Base-by-base conservation (phyloP, 2,888 invertebrate species). In the Drosophila silvestris region DNA sequence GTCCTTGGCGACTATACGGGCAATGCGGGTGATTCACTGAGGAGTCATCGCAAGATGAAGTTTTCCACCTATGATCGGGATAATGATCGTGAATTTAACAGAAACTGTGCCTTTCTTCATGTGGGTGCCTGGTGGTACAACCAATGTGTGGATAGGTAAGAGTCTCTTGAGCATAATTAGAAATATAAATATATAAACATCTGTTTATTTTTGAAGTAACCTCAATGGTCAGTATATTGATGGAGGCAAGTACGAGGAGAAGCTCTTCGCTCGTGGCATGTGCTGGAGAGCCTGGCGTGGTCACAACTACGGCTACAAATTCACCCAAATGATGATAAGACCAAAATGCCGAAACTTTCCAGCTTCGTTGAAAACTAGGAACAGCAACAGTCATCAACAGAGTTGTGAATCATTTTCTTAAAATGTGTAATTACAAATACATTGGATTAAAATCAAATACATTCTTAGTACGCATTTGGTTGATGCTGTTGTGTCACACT, bases 101-200 rank as follows among this genome's bases (percentile, higher is more conserved):
- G 95, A 5, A 95, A 95, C 62, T 96, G 96, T 91, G 95, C 96
- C 0, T 92, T 94, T 47, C 94, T 95, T 58, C 96, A 96, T 79
- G 94, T 95, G 1, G 96, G 96, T 0, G 96, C 95, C 6, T 96
- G 96, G 96, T 96, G 96, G 96, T 96, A 96, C 89, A 95, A 95
- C 82, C 94, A 95, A 56, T 96, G 96, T 83, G 95, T 96, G 76
- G 95, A 95, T 77, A 95, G 95, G 95, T 95, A 81, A 16, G 30
- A 14, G n/a, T 12, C 2, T 30, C 19, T 28, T 10, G 10, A 22
- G 2, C 19, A 37, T n/a, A 4, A 5, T 19, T 19, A 0, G 1
- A 26, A 12, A 37, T 16, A 19, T 28, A 10, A 1, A 33, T 35
- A 26, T 56, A 5, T 22, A 33, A 30, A 32, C 3, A n/a, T 14